These are phyloP conservation scores for Aleiodes leptofemur DNA, from an alignment of 2,888 invertebrate genomes.

Conservation along the genomic window DNA sequence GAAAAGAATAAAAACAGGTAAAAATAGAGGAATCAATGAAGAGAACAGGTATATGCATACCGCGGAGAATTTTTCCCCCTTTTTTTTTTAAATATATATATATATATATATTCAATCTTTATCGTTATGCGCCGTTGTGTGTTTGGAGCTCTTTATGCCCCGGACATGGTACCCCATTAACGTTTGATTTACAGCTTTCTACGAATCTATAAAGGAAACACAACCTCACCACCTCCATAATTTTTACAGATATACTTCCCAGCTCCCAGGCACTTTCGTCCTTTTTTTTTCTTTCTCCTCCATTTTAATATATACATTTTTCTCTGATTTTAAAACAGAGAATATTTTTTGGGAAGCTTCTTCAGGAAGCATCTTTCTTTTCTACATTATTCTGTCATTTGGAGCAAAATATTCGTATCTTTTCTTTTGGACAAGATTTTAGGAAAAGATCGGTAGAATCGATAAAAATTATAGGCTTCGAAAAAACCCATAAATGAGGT, in stretches of 20 bases:
- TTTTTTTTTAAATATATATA: too few relatives aligned
- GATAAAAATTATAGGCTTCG: constrained; percentile 72
- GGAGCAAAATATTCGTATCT: constrained; percentile 62
- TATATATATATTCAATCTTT: constrained; percentile 66
- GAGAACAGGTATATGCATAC: constrained; percentile 31
- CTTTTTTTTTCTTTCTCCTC: constrained; percentile 30
- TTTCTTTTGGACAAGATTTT: constrained; percentile 54
- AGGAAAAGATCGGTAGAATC: constrained; percentile 67
- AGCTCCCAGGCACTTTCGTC: constrained; percentile 43
- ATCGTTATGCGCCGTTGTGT: constrained; percentile 73
- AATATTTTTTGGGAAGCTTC: constrained; percentile 1
- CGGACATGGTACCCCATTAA: constrained; percentile 72
- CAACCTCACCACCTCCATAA: constrained; percentile 56
- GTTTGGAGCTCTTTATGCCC: constrained; percentile 72
- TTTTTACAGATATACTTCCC: constrained; percentile 20
- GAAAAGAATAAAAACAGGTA: background rate
- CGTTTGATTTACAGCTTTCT: constrained; percentile 75
- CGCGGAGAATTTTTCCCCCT: background rate
- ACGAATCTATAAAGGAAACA: constrained; percentile 73
- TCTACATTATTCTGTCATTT: background rate
- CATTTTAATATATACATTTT: constrained; percentile 39
- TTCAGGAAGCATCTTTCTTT: too few relatives aligned
- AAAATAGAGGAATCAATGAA: constrained; percentile 21
- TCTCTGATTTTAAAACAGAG: constrained; percentile 25
- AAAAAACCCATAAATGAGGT: too few relatives aligned